Evolutionary conservation across 1,140 invertebrate species (phyloP).

Genomic region (Acyrthosiphon pisum): DNA sequence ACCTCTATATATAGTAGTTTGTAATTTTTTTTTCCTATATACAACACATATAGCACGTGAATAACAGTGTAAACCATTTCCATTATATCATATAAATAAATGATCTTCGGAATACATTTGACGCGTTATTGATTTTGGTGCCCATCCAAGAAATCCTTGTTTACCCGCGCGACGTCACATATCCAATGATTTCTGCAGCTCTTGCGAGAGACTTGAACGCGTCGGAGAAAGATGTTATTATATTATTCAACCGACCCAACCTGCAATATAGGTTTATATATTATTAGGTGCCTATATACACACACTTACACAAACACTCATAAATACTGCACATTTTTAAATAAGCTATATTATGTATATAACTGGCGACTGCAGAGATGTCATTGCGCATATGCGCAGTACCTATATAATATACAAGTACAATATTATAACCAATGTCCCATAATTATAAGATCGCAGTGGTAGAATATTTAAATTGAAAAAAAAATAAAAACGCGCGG

Average conservation of each 20-base stretch:
- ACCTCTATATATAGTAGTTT: not conserved
- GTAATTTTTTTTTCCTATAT: not conserved
- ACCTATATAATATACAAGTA: not conserved
- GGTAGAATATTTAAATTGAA: conserved; percentile 34
- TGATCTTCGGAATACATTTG: not conserved
- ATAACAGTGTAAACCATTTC: not conserved
- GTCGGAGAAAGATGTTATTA: not conserved
- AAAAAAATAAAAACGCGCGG: not conserved
- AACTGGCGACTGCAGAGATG: not conserved
- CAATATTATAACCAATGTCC: not conserved
- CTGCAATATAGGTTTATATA: conserved; percentile 9
- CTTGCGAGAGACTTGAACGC: not conserved
- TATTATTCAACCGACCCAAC: not conserved
- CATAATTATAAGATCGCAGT: not conserved
- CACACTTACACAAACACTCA: not conserved
- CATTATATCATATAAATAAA: conserved; percentile 2
- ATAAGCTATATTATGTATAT: not conserved
- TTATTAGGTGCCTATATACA: not conserved
- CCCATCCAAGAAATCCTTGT: conserved; percentile 13
- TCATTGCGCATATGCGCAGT: not conserved
- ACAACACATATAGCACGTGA: not conserved
- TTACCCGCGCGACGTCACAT: not conserved
- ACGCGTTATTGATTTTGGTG: conserved; percentile 17
- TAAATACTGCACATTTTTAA: not conserved
- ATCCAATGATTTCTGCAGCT: not conserved